Conservation (phyloP, 2,797 vertebrate genomes). For the Sparus aurata region DNA sequence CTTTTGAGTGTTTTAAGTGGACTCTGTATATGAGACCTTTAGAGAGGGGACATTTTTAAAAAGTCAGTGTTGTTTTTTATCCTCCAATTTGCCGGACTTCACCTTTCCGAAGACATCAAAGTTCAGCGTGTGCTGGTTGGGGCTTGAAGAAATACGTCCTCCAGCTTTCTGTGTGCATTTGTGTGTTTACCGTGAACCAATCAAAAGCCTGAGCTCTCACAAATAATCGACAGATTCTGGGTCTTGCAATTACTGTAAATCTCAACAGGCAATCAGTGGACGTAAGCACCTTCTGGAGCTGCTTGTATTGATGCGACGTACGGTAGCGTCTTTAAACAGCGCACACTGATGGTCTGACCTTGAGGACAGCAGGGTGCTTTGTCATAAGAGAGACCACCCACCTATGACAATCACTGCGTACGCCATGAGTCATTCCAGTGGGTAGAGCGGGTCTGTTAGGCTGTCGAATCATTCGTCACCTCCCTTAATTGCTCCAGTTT, state of each 20-base stretch:
- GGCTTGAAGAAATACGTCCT: too few species aligned
- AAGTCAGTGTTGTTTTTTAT: neutral
- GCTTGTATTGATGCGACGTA: conserved; percentile 1
- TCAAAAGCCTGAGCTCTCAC: neutral
- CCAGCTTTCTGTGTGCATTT: neutral
- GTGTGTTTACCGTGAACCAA: too few species aligned
- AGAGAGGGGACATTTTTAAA: neutral
- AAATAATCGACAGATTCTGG: neutral
- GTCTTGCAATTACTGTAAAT: neutral
- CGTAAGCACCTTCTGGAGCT: neutral
- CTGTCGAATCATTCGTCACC: conserved; percentile 16
- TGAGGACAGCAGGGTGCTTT: conserved; percentile 36
- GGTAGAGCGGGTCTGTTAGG: neutral
- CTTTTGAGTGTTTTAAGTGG: neutral
- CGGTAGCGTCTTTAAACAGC: neutral
- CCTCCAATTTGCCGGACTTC: neutral
- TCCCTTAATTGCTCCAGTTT: neutral
- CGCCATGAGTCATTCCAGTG: conserved; percentile 9
- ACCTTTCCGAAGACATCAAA: neutral
- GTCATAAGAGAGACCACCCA: conserved; percentile 19
- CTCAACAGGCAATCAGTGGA: neutral
- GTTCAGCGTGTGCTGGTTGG: neutral
- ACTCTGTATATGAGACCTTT: conserved; percentile 9
- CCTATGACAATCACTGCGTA: conserved; percentile 6
- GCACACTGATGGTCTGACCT: conserved; percentile 42